Evolutionary conservation across 2,888 invertebrate species (phyloP), one percentile per base, ranked within the genome.

Genomic region (Apodemia mormo): DNA sequence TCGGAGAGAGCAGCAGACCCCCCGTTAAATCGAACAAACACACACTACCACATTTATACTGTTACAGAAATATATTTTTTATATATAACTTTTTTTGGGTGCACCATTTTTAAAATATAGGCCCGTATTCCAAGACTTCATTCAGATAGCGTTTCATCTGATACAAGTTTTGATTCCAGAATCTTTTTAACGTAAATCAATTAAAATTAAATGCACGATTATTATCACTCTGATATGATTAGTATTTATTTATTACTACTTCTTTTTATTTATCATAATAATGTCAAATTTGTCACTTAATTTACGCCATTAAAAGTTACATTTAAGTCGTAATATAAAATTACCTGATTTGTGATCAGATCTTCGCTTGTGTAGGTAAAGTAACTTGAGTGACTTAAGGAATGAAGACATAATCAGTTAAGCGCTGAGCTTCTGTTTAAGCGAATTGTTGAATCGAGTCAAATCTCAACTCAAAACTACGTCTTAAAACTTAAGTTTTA

Each of bases 1-100:
- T 94, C 94, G 86, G 88, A 94, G 94, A 94, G 94, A 94, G 93
- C 93, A 94, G 94, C 94, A 94, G 94, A 94, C 90, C 92, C 22
- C 88, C 92, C 92, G 92, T 93, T 91, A 89, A 85, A 88, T 14
- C 84, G 82, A 88, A 87, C 87, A 86, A 85, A 92, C 90, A 91
- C 91, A 93, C 92, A 91, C 90, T 80, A 85, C 87, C 89, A 90
- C 92, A 78, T 89, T 49, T 85, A 86, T 85, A 77, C 68, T 58
- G 65, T 70, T 71, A 72, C 56, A 52, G 22, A 45, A 14, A 65
- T 30, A 65, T 43, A 54, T 56, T 65, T 65, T 69, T 65, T 43
- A 29, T 65, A 58, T 49, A 64, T 45, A 75, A 79, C 79, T 85
- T 85, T 83, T 80, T 83, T 81, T 85, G 87, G 86, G 88, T 83